A percentile compares a stretch with the other conserved stretches of the same genome.
phyloP scores from a whole-genome alignment of 2,113 vertebrate species.

The Pomatostomus ruficeps region DNA sequence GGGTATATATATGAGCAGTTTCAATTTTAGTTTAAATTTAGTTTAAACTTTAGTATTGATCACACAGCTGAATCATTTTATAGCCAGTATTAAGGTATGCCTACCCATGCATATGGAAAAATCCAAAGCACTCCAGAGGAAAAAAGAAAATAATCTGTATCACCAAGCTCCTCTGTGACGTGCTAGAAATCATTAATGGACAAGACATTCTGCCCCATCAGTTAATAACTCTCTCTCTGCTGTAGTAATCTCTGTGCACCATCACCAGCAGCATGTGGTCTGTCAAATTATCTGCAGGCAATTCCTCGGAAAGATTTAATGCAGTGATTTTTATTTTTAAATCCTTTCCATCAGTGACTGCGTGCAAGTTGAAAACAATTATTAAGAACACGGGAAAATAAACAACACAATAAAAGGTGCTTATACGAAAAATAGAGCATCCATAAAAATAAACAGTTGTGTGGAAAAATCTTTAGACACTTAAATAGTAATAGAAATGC shows the following conservation, averaged over 20 bases:
- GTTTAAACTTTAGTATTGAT: neutral
- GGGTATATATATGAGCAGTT: neutral
- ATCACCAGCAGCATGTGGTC: neutral
- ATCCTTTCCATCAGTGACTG: neutral
- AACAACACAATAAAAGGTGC: neutral
- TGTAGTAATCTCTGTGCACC: neutral
- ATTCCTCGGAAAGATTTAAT: neutral
- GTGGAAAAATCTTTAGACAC: neutral
- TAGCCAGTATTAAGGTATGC: neutral
- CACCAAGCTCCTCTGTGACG: neutral
- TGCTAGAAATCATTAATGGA: neutral
- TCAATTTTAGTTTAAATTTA: neutral
- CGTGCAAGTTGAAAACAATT: neutral
- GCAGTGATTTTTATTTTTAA: neutral
- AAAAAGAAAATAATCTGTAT: neutral
- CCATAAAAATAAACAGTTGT: neutral
- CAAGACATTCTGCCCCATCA: neutral
- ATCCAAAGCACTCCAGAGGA: neutral
- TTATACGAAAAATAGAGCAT: neutral
- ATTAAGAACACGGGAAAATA: neutral
- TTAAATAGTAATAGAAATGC: neutral
- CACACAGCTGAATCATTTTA: neutral
- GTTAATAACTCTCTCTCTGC: neutral
- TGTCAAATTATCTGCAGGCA: neutral
- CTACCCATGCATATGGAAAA: neutral